Evolutionary conservation across 2,888 invertebrate species (phyloP).

Genomic region (Eupithecia exiguata): DNA sequence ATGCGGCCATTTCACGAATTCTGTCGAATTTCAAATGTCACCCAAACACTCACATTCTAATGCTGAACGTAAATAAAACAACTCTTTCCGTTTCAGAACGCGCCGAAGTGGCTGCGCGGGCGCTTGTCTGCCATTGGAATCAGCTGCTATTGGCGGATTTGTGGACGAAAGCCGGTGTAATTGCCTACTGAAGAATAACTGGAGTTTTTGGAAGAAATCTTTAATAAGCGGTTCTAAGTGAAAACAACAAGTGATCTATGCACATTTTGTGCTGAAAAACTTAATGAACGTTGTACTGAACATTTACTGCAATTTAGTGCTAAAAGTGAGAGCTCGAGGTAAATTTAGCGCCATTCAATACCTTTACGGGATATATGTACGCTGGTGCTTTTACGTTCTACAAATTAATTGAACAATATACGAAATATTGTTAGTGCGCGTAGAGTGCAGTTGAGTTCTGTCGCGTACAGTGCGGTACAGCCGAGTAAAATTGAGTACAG

Average conservation of each 20-base stretch:
- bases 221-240: not conserved
- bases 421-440: not conserved
- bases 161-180: not conserved
- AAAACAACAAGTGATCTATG: not conserved
- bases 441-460: not conserved
- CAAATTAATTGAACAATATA: no score
- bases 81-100: constrained; percentile 39
- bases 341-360: not conserved
- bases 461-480: not conserved
- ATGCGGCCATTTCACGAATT: constrained; percentile 29
- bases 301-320: not conserved
- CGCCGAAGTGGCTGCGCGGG: constrained; percentile 36
- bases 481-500: not conserved
- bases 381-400: not conserved
- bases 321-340: not conserved
- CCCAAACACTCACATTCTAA: constrained; percentile 39
- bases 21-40: constrained; percentile 42
- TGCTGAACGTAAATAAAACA: constrained; percentile 39
- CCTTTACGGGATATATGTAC: not conserved
- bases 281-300: not conserved
- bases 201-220: not conserved
- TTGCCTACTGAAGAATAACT: not conserved
- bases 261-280: not conserved
- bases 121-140: constrained; percentile 24
- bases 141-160: constrained; percentile 1